Percentiles rank a stretch among this genome's conserved stretches.
Conservation (phyloP, 2,797 vertebrate genomes). For the Pogoniulus pusillus region DNA sequence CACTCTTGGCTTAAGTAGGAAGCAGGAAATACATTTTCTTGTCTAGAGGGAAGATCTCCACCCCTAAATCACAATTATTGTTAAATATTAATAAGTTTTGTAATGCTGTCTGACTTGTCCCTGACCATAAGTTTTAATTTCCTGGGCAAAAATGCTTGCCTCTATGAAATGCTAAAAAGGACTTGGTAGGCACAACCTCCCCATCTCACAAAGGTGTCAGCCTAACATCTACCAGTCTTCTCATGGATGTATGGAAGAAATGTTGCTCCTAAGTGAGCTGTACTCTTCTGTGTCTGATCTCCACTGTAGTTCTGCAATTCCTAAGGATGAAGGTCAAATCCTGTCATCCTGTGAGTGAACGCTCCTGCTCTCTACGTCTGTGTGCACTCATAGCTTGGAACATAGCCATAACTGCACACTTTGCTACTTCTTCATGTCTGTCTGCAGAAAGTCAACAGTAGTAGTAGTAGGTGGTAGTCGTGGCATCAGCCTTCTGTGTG, state of each 20-base stretch:
- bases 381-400: accelerated
- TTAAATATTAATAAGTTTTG: not conserved
- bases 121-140: not conserved
- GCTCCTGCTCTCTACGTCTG: accelerated
- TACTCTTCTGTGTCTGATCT: not conserved
- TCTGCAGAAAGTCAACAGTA: not conserved
- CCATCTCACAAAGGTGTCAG: accelerated
- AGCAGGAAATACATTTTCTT: not conserved
- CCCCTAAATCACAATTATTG: not conserved
- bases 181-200: not conserved
- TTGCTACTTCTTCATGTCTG: not conserved
- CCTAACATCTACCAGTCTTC: not conserved
- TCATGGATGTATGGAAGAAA: not conserved
- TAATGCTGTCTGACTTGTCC: not conserved
- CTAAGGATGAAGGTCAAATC: not conserved
- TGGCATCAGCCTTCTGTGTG: not conserved
- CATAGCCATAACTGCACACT: accelerated
- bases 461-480: not conserved
- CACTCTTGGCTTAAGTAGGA: not conserved
- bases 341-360: accelerated
- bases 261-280: not conserved
- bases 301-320: not conserved
- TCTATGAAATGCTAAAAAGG: not conserved
- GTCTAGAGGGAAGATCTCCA: not conserved
- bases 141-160: not conserved